Evolutionary conservation across 2,888 invertebrate species (phyloP), one percentile per base, ranked within the genome.

Genomic region (Brachynemurus nebulosus): DNA sequence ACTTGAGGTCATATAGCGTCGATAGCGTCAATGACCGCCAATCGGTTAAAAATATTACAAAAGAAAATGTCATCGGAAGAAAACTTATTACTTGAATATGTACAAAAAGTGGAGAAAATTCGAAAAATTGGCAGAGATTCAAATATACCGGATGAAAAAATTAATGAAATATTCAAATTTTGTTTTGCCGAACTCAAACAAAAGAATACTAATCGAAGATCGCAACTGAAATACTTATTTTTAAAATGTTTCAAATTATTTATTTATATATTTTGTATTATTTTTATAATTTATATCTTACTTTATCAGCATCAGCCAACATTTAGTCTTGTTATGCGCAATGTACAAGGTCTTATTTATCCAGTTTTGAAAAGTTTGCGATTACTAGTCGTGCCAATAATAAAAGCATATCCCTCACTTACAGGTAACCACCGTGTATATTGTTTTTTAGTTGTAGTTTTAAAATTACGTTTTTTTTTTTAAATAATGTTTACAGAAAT

Each of bases 281-380:
- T 66, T 21, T 53, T 70, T 44, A 51, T 63, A 40, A 58, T 69
- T 43, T 66, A 67, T 55, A 53, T 68, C 50, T 50, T 68, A 47
- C 54, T 69, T 39, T 67, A 69, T 52, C 71, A 78, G 54, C 75
- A 74, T 56, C 77, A 75, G 56, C 69, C 74, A 17, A 72, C 80
- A 9, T 76, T 79, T 48, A 78, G 74, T 59, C 69, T 75, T 52
- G 63, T 83, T 50, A 64, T 81, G 51, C 73, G 83, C 59, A 79
- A 82, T 63, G 68, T 85, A 18, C 86, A 88, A 62, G 80, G 81
- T 46, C 76, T 78, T 54, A 84, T 89, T 52, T 86, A 89, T 67
- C 88, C 88, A 8, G 80, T 80, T 9, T 72, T 89, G 63, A 77
- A 80, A 54, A 59, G 80, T 20, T 67, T 88, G 57, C 71, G 89